Percentiles rank a stretch among this genome's conserved stretches.
phyloP scores from a whole-genome alignment of 2,888 invertebrate species.

The Scrobipalpa costella region DNA sequence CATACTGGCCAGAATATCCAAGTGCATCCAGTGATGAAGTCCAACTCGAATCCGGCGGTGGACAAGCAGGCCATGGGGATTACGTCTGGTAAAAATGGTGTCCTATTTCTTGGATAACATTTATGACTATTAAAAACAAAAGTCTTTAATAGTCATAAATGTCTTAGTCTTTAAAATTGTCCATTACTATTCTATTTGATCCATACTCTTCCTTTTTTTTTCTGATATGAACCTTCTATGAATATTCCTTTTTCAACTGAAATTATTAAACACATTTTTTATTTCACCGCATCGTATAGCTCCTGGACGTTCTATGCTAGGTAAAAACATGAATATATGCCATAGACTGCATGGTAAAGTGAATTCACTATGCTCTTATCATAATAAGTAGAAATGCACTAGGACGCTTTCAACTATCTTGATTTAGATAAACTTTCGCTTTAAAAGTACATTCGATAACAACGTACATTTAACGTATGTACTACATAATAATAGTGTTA shows the following conservation, averaged over 20 bases:
- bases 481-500: too few species aligned
- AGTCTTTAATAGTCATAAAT: too few species aligned
- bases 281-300: constrained; percentile 48
- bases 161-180: too few species aligned
- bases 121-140: too few species aligned
- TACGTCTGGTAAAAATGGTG: constrained; percentile 61
- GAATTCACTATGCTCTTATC: neutral
- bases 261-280: constrained; percentile 33
- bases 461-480: too few species aligned
- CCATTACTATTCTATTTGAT: too few species aligned
- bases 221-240: too few species aligned
- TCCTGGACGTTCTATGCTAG: constrained; percentile 68
- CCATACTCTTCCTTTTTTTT: neutral
- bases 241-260: neutral
- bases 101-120: too few species aligned
- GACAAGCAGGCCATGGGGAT: constrained; percentile 78
- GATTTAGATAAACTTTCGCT: too few species aligned
- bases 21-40: constrained; percentile 75
- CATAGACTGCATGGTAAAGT: neutral
- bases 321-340: constrained; percentile 46
- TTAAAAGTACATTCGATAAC: too few species aligned
- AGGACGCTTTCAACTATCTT: too few species aligned
- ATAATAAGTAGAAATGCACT: neutral
- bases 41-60: constrained; percentile 75
- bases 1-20: constrained; percentile 69